Base-by-base conservation (phyloP, 2,113 vertebrate genomes). In the Mola mola region DNA sequence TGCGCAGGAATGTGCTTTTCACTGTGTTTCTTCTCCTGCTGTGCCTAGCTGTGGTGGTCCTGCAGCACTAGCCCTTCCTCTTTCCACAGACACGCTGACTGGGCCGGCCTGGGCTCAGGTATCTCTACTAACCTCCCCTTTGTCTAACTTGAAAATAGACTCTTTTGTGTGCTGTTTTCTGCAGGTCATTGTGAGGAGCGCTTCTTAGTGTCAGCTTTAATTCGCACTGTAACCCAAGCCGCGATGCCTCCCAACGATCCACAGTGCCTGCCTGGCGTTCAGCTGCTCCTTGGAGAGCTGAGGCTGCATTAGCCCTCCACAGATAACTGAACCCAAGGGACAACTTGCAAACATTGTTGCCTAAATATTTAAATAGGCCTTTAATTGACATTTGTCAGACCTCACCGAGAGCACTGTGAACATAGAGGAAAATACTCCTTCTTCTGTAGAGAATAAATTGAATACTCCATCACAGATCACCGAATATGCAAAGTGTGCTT, bases 181-280 rank as follows among this genome's bases (percentile, higher is more conserved):
- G 84, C 86, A 82, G 90, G 88, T 90, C 92, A 93, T 93, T 94
- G 90, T 90, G 81, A 88, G 84, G 92, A 94, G 89, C 91, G 88
- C 92, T 91, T 94, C 91, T 94, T 93, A 92, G 93, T 93, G 93
- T 94, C 93, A 91, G 87, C 93, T 93, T 93, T 92, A 95, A 94
- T 94, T 95, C 93, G 89, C 90, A 83, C 89, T 88, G 94, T 93
- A 95, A 95, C 90, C 90, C 76, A 84, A 94, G 86, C 91, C 68
- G 69, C 68, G 89, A 93, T 91, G 89, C 86, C 90, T 87, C 90
- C 82, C 87, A 75, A 84, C 84, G 84, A 90, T 88, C 88, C 87
- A 57, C 66, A 66, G 70, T 76, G 85, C 68, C 87, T 78, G 81
- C 84, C 90, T 74, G 80, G 64, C 77, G 84, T 89, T 90, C 86